phyloP scores from a whole-genome alignment of 1,140 invertebrate genomes.

The Brachionus angularis region DNA sequence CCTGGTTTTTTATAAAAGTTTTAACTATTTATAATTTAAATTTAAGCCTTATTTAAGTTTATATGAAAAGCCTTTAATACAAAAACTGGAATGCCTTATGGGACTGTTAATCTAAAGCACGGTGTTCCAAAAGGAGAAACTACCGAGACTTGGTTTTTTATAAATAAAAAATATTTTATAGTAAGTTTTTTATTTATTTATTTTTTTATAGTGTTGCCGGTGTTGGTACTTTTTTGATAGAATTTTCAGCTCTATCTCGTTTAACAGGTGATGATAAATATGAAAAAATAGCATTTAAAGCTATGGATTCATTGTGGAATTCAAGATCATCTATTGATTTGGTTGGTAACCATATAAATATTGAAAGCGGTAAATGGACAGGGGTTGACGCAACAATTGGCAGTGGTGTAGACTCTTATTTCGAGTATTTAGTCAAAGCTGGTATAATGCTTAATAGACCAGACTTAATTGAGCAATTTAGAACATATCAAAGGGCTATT shows the following conservation, averaged over 20 bases:
- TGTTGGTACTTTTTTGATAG: constrained; percentile 91
- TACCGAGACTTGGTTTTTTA: constrained; percentile 54
- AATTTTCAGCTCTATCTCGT: constrained; percentile 89
- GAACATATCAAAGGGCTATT: constrained; percentile 72
- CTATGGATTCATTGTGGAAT: constrained; percentile 79
- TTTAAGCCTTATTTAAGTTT: too few relatives aligned
- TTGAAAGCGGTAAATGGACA: constrained; percentile 89
- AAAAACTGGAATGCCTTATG: constrained; percentile 89
- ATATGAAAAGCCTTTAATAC: constrained; percentile 61
- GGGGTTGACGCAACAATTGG: constrained; percentile 85
- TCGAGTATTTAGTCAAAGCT: constrained; percentile 96
- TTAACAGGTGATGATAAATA: constrained; percentile 85
- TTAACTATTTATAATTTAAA: background rate
- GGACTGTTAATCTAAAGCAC: constrained; percentile 67
- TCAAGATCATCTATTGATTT: constrained; percentile 57
- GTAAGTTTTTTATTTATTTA: constrained; percentile 91
- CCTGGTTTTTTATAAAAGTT: constrained; percentile 60
- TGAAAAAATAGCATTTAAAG: constrained; percentile 85
- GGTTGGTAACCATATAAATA: constrained; percentile 91
- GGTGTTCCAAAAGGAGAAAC: constrained; percentile 44
- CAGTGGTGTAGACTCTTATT: constrained; percentile 95
- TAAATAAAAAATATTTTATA: constrained; percentile 79
- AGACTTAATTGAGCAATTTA: constrained; percentile 66
- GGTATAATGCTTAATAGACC: constrained; percentile 70
- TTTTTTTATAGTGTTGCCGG: constrained; percentile 72